Percentiles rank a stretch among this genome's conserved stretches.
Conservation (phyloP, 2,888 invertebrate species). For the Hirudinaria manillensis region DNA sequence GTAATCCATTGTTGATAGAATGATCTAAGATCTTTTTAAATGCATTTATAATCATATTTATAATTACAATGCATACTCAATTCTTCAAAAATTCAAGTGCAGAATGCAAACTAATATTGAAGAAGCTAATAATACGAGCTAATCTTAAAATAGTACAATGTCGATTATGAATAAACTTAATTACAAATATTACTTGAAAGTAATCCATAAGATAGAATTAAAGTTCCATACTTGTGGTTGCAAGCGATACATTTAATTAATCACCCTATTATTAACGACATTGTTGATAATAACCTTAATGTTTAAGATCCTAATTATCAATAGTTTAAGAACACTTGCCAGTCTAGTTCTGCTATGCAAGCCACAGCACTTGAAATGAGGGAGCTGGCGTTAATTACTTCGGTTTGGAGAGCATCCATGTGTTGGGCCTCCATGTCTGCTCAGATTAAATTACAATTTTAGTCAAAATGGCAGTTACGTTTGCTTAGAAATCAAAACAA, state of each 20-base stretch:
- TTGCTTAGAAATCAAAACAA: not conserved
- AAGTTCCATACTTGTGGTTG: no score
- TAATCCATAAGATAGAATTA: no score
- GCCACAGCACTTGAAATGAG: conserved; percentile 61
- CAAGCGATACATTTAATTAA: not conserved
- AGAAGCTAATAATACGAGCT: no score
- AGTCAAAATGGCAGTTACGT: not conserved
- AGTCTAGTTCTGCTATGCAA: conserved; percentile 66
- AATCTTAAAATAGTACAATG: no score
- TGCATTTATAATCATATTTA: not conserved
- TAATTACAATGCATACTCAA: no score
- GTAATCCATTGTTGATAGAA: no score
- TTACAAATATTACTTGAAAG: no score
- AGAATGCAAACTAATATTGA: no score
- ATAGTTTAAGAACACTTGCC: conserved; percentile 57
- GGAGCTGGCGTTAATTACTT: conserved; percentile 61
- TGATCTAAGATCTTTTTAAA: no score
- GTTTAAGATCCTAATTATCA: no score
- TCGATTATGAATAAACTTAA: no score
- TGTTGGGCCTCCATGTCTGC: conserved; percentile 72
- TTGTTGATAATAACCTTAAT: not conserved
- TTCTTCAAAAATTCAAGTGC: no score
- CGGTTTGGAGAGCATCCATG: conserved; percentile 65
- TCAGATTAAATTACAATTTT: conserved; percentile 29
- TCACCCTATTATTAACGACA: not conserved